phyloP scores from a whole-genome alignment of 2,888 invertebrate species.

The Lasioglossum oenotherae region DNA sequence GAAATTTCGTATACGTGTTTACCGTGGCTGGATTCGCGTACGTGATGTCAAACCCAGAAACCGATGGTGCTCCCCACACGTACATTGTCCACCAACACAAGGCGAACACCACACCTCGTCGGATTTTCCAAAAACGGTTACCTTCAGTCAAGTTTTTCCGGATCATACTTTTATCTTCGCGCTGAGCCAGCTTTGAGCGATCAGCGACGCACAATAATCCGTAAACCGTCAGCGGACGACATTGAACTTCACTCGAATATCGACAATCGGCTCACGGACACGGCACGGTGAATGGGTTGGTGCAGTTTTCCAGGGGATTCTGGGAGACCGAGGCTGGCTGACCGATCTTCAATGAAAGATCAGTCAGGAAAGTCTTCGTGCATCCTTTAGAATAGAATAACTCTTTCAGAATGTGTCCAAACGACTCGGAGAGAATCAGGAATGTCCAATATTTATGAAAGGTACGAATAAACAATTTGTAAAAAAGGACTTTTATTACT shows the following conservation, averaged over 20 bases:
- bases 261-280: background rate
- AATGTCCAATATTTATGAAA: too few relatives aligned
- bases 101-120: conserved; percentile 28
- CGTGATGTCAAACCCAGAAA: conserved; percentile 49
- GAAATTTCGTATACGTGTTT: conserved; percentile 69
- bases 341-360: background rate
- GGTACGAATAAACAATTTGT: too few relatives aligned
- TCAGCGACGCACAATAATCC: background rate
- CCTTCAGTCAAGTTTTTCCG: conserved; percentile 49
- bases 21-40: conserved; percentile 63
- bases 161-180: conserved; percentile 4
- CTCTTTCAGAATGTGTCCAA: background rate
- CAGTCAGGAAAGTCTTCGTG: background rate
- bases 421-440: background rate
- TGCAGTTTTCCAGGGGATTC: background rate
- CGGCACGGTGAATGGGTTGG: background rate
- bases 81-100: conserved; percentile 53
- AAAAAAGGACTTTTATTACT: too few relatives aligned
- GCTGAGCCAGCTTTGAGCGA: background rate
- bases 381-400: background rate
- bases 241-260: conserved; percentile 2
- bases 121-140: conserved; percentile 50
- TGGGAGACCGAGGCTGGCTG: background rate
- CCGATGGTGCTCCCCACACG: conserved; percentile 36
- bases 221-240: background rate